phyloP scores from a whole-genome alignment of 2,113 vertebrate species.

The Lepisosteus osseus region DNA sequence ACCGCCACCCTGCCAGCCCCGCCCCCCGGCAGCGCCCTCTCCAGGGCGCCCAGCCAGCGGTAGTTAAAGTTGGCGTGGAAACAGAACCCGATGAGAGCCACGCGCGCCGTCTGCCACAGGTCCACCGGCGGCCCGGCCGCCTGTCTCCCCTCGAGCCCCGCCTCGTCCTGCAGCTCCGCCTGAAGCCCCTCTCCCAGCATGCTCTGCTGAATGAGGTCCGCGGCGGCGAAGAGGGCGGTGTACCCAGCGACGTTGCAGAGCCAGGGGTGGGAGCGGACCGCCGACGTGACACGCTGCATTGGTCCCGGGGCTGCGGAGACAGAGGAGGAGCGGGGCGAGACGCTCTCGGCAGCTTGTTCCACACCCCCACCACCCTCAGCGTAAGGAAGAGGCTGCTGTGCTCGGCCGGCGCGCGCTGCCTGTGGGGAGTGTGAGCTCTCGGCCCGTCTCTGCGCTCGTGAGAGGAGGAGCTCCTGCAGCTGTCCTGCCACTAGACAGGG shows the following conservation, averaged over 20 bases:
- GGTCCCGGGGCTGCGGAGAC: too few species aligned
- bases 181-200: conserved; percentile 36
- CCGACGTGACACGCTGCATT: too few species aligned
- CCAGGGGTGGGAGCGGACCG: conserved; percentile 55
- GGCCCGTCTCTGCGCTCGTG: too few species aligned
- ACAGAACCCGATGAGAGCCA: conserved; percentile 67
- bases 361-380: too few species aligned
- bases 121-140: conserved; percentile 32
- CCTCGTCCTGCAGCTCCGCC: background rate
- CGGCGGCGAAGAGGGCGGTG: conserved; percentile 67
- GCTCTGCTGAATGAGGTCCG: conserved; percentile 72
- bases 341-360: too few species aligned
- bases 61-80: conserved; percentile 79
- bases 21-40: conserved; percentile 62
- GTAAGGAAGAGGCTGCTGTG: too few species aligned
- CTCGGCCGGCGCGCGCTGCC: too few species aligned
- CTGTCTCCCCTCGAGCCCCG: background rate
- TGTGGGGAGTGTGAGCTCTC: too few species aligned
- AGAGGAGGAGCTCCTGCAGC: too few species aligned
- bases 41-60: conserved; percentile 67
- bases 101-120: conserved; percentile 60
- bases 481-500: too few species aligned
- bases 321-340: too few species aligned
- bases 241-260: conserved; percentile 65
- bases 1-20: conserved; percentile 45